Evolutionary conservation across 2,888 invertebrate species (phyloP).

Genomic region (Allolobophora icterica): DNA sequence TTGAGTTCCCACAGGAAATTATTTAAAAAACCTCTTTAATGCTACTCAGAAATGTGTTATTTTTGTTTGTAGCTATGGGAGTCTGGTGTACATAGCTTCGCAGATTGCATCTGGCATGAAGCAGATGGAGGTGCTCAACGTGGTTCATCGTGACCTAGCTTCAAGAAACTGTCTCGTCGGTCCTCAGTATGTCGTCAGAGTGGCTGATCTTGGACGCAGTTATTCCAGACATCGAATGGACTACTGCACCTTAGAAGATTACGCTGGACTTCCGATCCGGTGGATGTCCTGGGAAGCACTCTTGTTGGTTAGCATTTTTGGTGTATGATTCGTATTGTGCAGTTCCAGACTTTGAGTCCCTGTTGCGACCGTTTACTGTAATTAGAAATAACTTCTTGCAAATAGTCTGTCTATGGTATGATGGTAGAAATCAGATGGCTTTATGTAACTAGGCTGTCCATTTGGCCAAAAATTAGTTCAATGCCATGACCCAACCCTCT

Average conservation of each 20-base stretch:
- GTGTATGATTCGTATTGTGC: not conserved
- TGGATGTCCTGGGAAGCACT: conserved; percentile 90
- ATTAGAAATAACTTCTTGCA: too few relatives aligned
- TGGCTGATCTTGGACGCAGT: conserved; percentile 42
- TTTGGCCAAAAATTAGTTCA: too few relatives aligned
- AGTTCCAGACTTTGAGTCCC: not conserved
- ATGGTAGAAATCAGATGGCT: too few relatives aligned
- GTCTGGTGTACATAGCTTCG: conserved; percentile 80
- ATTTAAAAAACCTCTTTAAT: not conserved
- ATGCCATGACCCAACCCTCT: too few relatives aligned
- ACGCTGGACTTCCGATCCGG: conserved; percentile 79
- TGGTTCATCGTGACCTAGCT: conserved; percentile 87
- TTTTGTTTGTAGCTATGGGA: conserved; percentile 75
- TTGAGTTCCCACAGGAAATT: not conserved
- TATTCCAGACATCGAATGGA: conserved; percentile 36
- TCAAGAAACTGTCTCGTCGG: conserved; percentile 86
- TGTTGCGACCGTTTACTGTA: too few relatives aligned
- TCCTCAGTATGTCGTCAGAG: conserved; percentile 73
- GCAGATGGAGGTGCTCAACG: conserved; percentile 84
- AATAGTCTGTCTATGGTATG: too few relatives aligned
- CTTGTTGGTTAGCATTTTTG: conserved; percentile 65
- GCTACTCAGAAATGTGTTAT: not conserved
- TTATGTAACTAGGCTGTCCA: too few relatives aligned
- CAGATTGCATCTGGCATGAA: conserved; percentile 91
- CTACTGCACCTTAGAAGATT: conserved; percentile 77